Percentiles rank a stretch among this genome's conserved stretches.
Evolutionary conservation across 53 echinoderm and acorn worm genomes (phyloP).

Genomic region (Echinarachnius parma): DNA sequence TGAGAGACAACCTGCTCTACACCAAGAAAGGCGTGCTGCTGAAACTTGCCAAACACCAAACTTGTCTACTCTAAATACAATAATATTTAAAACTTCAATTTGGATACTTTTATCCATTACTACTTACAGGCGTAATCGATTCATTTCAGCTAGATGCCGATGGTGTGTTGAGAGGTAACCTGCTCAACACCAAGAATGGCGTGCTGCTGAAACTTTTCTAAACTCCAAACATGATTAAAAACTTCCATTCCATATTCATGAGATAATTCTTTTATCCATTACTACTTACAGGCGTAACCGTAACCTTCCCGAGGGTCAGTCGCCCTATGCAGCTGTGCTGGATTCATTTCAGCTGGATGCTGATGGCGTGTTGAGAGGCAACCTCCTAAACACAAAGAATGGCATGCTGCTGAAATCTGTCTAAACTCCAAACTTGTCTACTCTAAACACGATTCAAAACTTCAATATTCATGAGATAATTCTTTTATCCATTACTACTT

Average conservation of each 20-base stretch:
- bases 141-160: conserved; percentile 53
- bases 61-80: no score
- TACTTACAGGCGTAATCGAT: conserved; percentile 64
- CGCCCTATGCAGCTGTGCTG: conserved; percentile 78
- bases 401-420: conserved; percentile 60
- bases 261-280: no score
- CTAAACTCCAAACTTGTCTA: no score
- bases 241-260: no score
- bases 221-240: neutral
- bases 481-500: no score
- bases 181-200: conserved; percentile 72
- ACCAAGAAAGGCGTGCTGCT: conserved; percentile 63
- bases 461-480: no score
- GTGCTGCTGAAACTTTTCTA: conserved; percentile 47
- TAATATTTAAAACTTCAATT: neutral
- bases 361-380: conserved; percentile 62
- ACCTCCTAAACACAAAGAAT: conserved; percentile 72
- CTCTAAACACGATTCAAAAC: no score
- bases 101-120: no score
- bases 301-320: conserved; percentile 55
- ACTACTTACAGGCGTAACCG: conserved; percentile 84
- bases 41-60: conserved; percentile 25
- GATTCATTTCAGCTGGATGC: conserved; percentile 54
- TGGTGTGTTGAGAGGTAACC: conserved; percentile 61
- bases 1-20: conserved; percentile 67